Evolutionary conservation across 2,797 vertebrate species (phyloP).

Genomic region (Vespertilio murinus): DNA sequence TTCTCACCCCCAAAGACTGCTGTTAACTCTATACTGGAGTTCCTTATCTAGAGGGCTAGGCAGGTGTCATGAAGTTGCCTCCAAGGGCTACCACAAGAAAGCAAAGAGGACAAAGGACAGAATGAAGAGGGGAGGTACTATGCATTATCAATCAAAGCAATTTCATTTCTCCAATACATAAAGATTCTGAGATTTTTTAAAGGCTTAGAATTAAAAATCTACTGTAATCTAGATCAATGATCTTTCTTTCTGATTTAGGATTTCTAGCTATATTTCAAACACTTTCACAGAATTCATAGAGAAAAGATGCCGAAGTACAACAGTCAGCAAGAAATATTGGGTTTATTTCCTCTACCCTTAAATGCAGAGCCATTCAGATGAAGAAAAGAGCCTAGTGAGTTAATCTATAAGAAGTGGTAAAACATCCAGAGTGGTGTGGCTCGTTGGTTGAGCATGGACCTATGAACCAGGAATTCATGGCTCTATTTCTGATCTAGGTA

Average conservation of each 20-base stretch:
- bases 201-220: not conserved
- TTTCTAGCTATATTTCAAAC: not conserved
- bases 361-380: slow-evolving; percentile 44
- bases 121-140: not conserved
- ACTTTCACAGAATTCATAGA: not conserved
- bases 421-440: not conserved
- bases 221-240: not conserved
- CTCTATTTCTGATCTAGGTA: too few species aligned
- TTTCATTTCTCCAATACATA: not conserved
- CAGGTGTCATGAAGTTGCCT: not conserved
- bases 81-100: not conserved
- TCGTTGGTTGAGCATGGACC: too few species aligned
- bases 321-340: slow-evolving; percentile 38
- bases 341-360: slow-evolving; percentile 24
- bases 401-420: not conserved
- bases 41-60: not conserved
- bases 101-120: not conserved
- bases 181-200: not conserved
- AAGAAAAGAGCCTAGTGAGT: slow-evolving; percentile 7
- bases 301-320: not conserved
- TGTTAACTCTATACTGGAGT: not conserved
- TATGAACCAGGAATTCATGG: too few species aligned
- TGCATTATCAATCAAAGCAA: not conserved
- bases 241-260: slow-evolving; percentile 45
- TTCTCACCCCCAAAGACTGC: not conserved